phyloP scores from a whole-genome alignment of 2,113 vertebrate species.

The Lynx canadensis region DNA sequence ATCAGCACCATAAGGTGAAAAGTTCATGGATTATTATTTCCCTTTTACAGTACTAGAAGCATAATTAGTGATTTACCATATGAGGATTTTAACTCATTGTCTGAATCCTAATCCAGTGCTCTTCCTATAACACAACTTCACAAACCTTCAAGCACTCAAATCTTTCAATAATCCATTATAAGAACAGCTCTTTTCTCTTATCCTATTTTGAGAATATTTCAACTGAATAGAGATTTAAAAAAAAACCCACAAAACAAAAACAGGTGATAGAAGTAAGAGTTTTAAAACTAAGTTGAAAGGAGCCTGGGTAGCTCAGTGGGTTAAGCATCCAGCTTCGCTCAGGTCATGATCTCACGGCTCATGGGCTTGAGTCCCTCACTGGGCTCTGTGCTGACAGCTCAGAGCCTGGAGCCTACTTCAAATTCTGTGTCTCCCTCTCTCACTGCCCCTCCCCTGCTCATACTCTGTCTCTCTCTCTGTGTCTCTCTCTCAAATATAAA shows the following conservation, averaged over 20 bases:
- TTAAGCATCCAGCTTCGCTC: no score
- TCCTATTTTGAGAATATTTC: background rate
- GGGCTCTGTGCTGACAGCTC: no score
- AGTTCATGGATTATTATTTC: conserved; percentile 10
- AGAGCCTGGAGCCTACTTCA: no score
- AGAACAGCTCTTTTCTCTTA: conserved; percentile 13
- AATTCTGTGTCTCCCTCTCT: no score
- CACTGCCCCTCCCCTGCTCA: no score
- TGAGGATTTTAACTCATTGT: conserved; percentile 6
- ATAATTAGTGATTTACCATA: conserved; percentile 7
- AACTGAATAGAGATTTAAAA: background rate
- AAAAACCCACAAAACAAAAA: background rate
- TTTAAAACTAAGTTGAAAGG: background rate
- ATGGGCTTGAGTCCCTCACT: no score
- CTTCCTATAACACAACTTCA: conserved; percentile 26
- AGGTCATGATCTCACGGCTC: no score
- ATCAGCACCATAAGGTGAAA: background rate
- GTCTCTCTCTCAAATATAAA: no score
- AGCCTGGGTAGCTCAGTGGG: no score
- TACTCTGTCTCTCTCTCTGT: no score
- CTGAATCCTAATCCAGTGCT: background rate
- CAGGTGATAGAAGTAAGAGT: background rate
- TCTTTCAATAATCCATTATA: background rate
- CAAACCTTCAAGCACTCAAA: conserved; percentile 16
- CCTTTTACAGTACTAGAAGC: conserved; percentile 24